A percentile compares a stretch with the other conserved stretches of the same genome.
Evolutionary conservation across 1,140 invertebrate genomes (phyloP).

Genomic region (Conopomorpha cramerella): DNA sequence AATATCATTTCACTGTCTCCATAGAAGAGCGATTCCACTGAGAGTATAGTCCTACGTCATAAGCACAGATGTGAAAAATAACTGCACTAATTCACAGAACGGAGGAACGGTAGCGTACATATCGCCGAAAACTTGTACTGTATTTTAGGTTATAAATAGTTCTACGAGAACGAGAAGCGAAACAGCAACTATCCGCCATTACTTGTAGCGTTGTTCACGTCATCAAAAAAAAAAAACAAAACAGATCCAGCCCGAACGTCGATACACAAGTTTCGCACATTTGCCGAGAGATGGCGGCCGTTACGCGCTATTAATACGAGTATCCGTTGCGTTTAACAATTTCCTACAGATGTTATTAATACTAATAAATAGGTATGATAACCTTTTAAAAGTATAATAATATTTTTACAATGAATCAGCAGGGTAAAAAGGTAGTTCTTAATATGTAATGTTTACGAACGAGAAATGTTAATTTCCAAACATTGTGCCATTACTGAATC

Average conservation of each 20-base stretch:
- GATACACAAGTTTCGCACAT: slow-evolving; percentile 10
- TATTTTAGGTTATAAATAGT: slow-evolving; percentile 63
- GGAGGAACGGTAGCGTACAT: slow-evolving; percentile 56
- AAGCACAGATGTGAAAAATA: slow-evolving; percentile 52
- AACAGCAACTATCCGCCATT: slow-evolving; percentile 59
- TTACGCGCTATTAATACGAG: background rate
- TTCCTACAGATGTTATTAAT: no score
- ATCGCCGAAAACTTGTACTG: slow-evolving; percentile 60
- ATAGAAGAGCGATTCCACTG: slow-evolving; percentile 40
- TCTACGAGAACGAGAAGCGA: slow-evolving; percentile 49
- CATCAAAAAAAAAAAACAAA: slow-evolving; percentile 39
- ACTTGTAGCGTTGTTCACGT: slow-evolving; percentile 52
- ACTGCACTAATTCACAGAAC: slow-evolving; percentile 54
- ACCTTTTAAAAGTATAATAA: no score
- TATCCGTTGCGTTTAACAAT: no score
- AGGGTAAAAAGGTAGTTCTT: no score
- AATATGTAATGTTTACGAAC: no score
- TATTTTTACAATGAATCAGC: no score
- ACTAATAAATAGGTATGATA: no score
- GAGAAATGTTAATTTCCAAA: no score
- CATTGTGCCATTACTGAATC: no score
- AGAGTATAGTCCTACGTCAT: slow-evolving; percentile 46
- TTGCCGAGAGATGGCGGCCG: slow-evolving; percentile 25
- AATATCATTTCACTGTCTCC: slow-evolving; percentile 58
- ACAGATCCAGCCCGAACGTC: slow-evolving; percentile 17